Evolutionary conservation across 2,113 vertebrate species (phyloP), one percentile per base, ranked within the genome.

Genomic region (Fulica atra): DNA sequence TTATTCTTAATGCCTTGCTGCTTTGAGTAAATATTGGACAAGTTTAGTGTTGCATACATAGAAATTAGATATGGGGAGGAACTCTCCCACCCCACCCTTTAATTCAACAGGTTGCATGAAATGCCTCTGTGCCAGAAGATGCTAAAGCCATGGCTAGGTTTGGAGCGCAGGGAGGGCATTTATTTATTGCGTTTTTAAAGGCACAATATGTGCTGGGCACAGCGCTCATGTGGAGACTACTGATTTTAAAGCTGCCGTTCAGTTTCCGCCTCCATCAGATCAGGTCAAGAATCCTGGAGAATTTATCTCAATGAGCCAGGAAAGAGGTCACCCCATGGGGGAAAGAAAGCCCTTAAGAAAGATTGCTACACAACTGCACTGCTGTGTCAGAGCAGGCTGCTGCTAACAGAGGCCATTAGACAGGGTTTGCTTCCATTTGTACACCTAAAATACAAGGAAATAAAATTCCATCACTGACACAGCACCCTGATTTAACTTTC

Each of bases 281-380:
- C 69, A 93, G 88, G 79, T 91, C 72, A 95, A 73, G 72, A 93
- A 90, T 95, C 69, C 40, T 50, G 63, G 21, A 91, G 89, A 96
- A 94, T 90, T 91, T 81, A 94, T 83, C 94, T 92, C 72, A 69
- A 24, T 33, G 64, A 94, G 76, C 38, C 57, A 92, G 53, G 50
- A 95, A 89, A 93, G 70, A 89, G 63, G 72, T 95, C 78, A 84
- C 29, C 38, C 44, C 54, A 68, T 6, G 29, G 65, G 17, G 65
- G 46, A 83, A 74, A 92, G 64, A 59, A 88, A 92, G 54, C 51
- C 88, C n/a, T 20, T 56, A 59, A 80, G 86, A 77, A 80, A 89
- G 76, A 91, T 13, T 73, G 79, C 63, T 74, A 11, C 35, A 64
- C 4, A 35, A 65, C 69, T 0, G 4, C 50, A 42, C 40, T 4